These are phyloP conservation scores for Armadillidium nasatum DNA, from an alignment of 1,140 invertebrate species.

Conservation along the genomic window DNA sequence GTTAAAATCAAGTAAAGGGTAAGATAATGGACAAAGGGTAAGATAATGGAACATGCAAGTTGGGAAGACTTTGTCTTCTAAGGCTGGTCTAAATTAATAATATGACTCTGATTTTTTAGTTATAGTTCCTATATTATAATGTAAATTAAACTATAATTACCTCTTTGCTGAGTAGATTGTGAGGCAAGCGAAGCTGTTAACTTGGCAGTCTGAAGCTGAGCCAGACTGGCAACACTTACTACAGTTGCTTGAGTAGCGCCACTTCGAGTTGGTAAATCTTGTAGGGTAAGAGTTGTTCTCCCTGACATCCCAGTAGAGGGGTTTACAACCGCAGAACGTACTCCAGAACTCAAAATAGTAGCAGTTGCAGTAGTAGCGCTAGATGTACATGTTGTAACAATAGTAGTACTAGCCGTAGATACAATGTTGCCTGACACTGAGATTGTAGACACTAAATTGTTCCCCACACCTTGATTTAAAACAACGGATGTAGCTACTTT, in stretches of 20 bases:
- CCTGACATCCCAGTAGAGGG: conserved; percentile 29
- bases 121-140: too few species aligned
- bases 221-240: conserved; percentile 49
- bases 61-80: too few species aligned
- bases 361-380: conserved; percentile 20
- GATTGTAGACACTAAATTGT: conserved; percentile 36
- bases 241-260: conserved; percentile 43
- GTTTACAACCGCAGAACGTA: conserved; percentile 28
- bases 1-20: too few species aligned
- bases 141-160: neutral
- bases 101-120: too few species aligned
- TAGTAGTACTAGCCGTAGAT: conserved; percentile 30
- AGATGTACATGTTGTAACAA: neutral
- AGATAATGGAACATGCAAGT: too few species aligned
- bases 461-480: conserved; percentile 30
- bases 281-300: conserved; percentile 33
- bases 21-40: too few species aligned
- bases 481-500: conserved; percentile 39
- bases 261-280: conserved; percentile 32
- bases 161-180: conserved; percentile 34
- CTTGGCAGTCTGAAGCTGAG: conserved; percentile 49
- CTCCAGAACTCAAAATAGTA: conserved; percentile 27
- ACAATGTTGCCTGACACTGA: conserved; percentile 27
- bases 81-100: too few species aligned
- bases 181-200: conserved; percentile 24